Evolutionary conservation across 2,113 vertebrate species (phyloP), one percentile per base, ranked within the genome.

Genomic region (Hydropotes inermis): DNA sequence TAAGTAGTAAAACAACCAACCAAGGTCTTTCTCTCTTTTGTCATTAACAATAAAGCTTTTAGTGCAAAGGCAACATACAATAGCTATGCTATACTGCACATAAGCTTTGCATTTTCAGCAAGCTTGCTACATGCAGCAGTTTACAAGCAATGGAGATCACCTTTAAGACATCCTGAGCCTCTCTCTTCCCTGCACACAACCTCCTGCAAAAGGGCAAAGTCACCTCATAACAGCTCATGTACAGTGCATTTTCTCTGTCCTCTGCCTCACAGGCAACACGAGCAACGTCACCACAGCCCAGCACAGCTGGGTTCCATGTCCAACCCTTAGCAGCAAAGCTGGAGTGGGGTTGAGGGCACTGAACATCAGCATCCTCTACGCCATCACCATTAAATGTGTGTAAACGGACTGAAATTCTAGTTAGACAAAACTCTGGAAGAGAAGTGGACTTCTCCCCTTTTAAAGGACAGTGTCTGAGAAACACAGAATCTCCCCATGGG

Each of bases 41-140:
- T 79, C 30, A 91, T 27, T 93, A 96, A 89, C 79, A 96, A 58
- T 57, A 94, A 94, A 91, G n/a, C 14, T 43, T 92, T 81, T 76
- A 88, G 21, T 86, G 21, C 43, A 89, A 95, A 97, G 85, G 57
- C 39, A 93, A 94, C 23, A 54, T 13, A 86, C 93, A 87, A 28
- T 28, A 94, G 14, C 78, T 60, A 81, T 55, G 14, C 78, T 60
- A 81, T 55, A 79, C 11, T 8, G 13, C 47, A 52, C 19, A 76
- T 50, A 87, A 60, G 47, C 23, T 87, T 58, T 76, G 7, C 85
- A n/a, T 91, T 89, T 81, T 91, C 82, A 92, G 27, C 36, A 92
- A 55, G 76, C 14, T 88, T 95, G 39, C 89, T 54, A 16, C 9
- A 15, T 3, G 55, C 0, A 57, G 36, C 28, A 81, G 60, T 67